A percentile compares a stretch with the other conserved stretches of the same genome.
Evolutionary conservation across 2,797 vertebrate genomes (phyloP).

Genomic region (Lepilemur septentrionalis): DNA sequence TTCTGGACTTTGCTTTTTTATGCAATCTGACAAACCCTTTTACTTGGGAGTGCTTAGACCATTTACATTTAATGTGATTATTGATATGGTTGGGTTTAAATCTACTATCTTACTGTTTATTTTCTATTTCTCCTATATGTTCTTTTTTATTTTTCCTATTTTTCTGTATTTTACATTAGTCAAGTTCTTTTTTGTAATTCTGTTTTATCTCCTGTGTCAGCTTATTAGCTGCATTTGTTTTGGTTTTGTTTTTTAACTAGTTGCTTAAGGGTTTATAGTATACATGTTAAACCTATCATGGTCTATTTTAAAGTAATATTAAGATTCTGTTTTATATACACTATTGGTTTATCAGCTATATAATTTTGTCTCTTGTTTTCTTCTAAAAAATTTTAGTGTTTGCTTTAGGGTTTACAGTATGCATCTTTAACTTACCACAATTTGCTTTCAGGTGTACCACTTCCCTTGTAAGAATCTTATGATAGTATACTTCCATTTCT

Average conservation of each 20-base stretch:
- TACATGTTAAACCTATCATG: not conserved
- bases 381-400: not conserved
- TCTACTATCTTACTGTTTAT: not conserved
- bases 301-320: not conserved
- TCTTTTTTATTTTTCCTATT: not conserved
- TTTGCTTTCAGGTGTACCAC: not conserved
- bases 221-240: not conserved
- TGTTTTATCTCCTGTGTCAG: not conserved
- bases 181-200: not conserved
- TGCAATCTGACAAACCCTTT: not conserved
- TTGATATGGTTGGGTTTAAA: not conserved
- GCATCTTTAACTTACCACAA: too few species aligned
- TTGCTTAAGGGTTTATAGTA: not conserved
- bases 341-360: not conserved
- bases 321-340: not conserved
- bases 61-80: constrained; percentile 12
- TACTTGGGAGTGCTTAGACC: not conserved
- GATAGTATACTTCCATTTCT: not conserved
- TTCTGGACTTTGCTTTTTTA: not conserved
- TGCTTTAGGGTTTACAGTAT: not conserved
- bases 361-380: not conserved
- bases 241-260: not conserved
- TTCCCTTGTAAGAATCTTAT: not conserved
- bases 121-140: not conserved
- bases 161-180: not conserved